Conservation (phyloP, 2,888 invertebrate species). For the Dexiosoma caninum region DNA sequence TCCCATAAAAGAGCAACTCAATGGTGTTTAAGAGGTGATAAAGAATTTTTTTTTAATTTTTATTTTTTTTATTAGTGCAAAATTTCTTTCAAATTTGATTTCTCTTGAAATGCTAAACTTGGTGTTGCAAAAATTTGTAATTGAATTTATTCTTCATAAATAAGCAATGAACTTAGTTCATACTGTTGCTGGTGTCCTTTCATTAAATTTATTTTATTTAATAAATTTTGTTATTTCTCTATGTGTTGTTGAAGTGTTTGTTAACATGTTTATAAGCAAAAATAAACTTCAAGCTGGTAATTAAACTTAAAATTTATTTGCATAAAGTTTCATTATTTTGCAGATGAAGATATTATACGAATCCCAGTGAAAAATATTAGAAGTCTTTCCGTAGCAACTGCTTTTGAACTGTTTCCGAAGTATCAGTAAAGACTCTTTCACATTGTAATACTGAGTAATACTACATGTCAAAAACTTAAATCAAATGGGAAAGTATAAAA, state of each 20-base stretch:
- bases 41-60: slow-evolving; percentile 1
- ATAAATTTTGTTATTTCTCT: background rate
- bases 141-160: slow-evolving; percentile 27
- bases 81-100: background rate
- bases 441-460: too few relatives aligned
- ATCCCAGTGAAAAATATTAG: too few relatives aligned
- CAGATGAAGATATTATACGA: background rate
- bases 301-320: slow-evolving; percentile 36
- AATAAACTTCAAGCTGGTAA: slow-evolving; percentile 20
- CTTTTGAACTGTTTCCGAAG: too few relatives aligned
- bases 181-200: background rate
- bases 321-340: background rate
- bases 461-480: too few relatives aligned
- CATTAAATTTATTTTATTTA: slow-evolving; percentile 16
- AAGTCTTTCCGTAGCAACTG: too few relatives aligned
- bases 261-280: slow-evolving; percentile 20
- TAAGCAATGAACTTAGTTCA: slow-evolving; percentile 11
- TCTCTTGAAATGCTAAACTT: background rate
- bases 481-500: too few relatives aligned
- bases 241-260: background rate
- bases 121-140: background rate
- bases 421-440: too few relatives aligned
- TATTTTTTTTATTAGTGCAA: background rate
- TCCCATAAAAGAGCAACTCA: too few relatives aligned
- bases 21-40: slow-evolving; percentile 7